Base-by-base conservation (phyloP, 1,140 invertebrate genomes). In the Pentalonia nigronervosa region DNA sequence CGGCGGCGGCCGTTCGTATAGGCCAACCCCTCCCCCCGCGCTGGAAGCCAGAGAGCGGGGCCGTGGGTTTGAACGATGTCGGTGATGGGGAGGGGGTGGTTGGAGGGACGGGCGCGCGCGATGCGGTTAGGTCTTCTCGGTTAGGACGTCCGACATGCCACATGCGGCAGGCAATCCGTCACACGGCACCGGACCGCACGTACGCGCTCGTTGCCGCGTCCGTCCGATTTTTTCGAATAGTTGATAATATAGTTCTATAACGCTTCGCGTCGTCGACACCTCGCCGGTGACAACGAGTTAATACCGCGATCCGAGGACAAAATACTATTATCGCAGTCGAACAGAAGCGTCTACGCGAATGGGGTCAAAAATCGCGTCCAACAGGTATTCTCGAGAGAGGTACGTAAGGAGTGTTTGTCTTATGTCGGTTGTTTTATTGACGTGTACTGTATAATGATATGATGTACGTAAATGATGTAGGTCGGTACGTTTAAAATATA, bases 131-230 rank as follows among this genome's bases (percentile, higher is more conserved):
- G 21, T 23, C 20, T 45, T 25, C 21, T 7, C 30, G n/a, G 90
- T 41, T n/a, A 30, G 60, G 90, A 30, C 30, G 60, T 76, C 53
- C 53, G 41, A 56, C 36, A 30, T 30, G 90, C 34, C 83, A 36
- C 90, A 50, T 30, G 47, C 91, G 91, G 90, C 56, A 67, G 41
- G 53, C 91, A 50, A 76, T 81, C 67, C 91, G 76, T 48, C 91
- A 81, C 67, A 83, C 91, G 90, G 67, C 45, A 83, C 56, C 60
- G 90, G 90, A 50, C 25, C 60, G 56, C 60, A 41, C 21, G 36
- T 41, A 36, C n/a, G 23, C 30, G 6, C 45, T n/a, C 41, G n/a
- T 89, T 47, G 45, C 11, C 86, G 9, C 86, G 45, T n/a, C 14
- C 30, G 47, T 87, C 86, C 14, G 45, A 34, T 87, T n/a, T 41